A percentile compares a stretch with the other conserved stretches of the same genome.
phyloP scores from a whole-genome alignment of 1,140 invertebrate genomes.

The Rhopalosiphum maidis region DNA sequence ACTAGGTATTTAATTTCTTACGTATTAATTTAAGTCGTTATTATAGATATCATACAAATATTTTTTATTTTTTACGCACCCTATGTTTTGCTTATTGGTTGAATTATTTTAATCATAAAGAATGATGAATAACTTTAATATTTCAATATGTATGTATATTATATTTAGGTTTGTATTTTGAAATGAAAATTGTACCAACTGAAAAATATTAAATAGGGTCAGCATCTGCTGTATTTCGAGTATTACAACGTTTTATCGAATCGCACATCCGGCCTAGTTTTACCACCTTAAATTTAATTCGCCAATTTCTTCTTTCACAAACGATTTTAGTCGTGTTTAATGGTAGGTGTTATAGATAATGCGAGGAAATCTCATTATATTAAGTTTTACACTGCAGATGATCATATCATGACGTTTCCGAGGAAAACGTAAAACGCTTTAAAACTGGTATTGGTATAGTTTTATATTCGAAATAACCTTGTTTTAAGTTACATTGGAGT shows the following conservation, averaged over 20 bases:
- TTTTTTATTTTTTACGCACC: neutral
- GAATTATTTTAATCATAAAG: neutral
- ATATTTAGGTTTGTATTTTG: neutral
- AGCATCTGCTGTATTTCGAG: neutral
- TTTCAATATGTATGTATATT: neutral
- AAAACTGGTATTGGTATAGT: neutral
- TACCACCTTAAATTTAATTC: neutral
- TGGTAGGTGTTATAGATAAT: neutral
- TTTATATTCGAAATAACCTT: neutral
- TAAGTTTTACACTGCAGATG: neutral
- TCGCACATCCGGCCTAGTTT: neutral
- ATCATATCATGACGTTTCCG: neutral
- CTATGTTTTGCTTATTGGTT: neutral
- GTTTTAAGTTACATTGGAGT: neutral
- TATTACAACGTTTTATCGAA: neutral
- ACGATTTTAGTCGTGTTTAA: neutral
- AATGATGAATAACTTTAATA: neutral
- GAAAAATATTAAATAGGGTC: neutral
- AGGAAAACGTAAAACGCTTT: neutral
- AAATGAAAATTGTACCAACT: neutral
- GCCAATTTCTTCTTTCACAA: neutral
- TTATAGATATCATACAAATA: neutral
- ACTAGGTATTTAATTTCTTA: neutral
- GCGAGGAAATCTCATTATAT: neutral
- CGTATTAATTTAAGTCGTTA: neutral